Conservation (phyloP, 2,113 vertebrate species). For the Rhinopithecus roxellana region DNA sequence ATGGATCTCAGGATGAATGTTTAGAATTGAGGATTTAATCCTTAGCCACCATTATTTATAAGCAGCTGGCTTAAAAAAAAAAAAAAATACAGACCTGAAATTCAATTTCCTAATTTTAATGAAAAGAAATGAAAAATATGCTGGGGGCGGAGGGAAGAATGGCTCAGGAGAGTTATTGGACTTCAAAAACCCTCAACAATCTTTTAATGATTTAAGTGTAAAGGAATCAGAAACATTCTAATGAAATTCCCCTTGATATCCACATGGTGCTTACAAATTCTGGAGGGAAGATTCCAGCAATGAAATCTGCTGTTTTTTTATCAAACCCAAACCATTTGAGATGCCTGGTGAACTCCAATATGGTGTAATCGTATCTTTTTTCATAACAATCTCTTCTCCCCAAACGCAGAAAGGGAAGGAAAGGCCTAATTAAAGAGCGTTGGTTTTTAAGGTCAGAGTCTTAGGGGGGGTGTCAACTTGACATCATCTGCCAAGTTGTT, state of each 20-base stretch:
- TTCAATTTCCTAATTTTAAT: constrained; percentile 74
- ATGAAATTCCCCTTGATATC: constrained; percentile 67
- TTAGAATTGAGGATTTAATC: constrained; percentile 32
- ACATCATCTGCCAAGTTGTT: background rate
- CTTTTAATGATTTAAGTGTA: constrained; percentile 79
- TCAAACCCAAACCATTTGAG: constrained; percentile 66
- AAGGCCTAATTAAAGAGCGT: constrained; percentile 64
- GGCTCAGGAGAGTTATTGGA: constrained; percentile 66
- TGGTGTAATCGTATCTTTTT: constrained; percentile 56
- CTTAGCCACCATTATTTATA: background rate
- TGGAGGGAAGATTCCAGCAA: constrained; percentile 46
- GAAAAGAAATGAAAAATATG: constrained; percentile 70
- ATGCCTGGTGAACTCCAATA: constrained; percentile 64
- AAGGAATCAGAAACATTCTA: constrained; percentile 70
- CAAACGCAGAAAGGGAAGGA: constrained; percentile 46
- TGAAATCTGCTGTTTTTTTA: constrained; percentile 62
- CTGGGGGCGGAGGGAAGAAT: background rate
- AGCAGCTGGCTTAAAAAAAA: constrained; percentile 6
- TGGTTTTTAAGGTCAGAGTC: constrained; percentile 69
- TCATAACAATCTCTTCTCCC: constrained; percentile 59
- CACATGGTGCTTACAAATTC: constrained; percentile 58
- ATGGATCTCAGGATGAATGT: background rate
- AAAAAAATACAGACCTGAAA: constrained; percentile 52
- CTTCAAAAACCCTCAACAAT: constrained; percentile 73
- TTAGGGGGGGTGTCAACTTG: background rate